Evolutionary conservation across 23 tunicate species (phyloP).

Genomic region (Trididemnum clinides): DNA sequence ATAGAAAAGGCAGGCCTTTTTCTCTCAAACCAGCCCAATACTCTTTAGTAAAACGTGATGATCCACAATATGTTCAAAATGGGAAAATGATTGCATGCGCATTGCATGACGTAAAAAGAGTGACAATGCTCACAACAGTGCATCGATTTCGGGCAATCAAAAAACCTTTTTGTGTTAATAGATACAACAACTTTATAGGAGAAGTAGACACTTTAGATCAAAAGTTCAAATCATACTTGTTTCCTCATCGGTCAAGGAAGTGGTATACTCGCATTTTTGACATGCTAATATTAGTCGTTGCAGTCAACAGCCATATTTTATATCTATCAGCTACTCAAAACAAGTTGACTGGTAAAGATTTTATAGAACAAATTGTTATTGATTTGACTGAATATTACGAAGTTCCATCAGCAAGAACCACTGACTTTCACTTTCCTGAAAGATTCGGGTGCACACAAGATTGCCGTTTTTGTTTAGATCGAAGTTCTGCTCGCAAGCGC

Average conservation of each 20-base stretch:
- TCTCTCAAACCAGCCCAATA: slow-evolving; percentile 9
- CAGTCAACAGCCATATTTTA: slow-evolving; percentile 26
- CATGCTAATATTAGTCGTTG: slow-evolving; percentile 24
- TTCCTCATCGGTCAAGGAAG: slow-evolving; percentile 35
- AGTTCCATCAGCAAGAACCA: slow-evolving; percentile 33
- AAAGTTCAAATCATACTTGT: slow-evolving; percentile 22
- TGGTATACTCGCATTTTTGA: slow-evolving; percentile 37
- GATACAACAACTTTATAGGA: slow-evolving; percentile 26
- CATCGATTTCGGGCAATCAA: slow-evolving; percentile 6
- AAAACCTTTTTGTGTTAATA: slow-evolving; percentile 28
- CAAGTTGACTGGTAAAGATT: neutral
- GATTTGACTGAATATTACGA: slow-evolving; percentile 15
- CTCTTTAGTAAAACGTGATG: slow-evolving; percentile 32
- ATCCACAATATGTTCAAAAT: neutral
- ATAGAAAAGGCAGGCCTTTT: slow-evolving; percentile 30
- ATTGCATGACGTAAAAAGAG: slow-evolving; percentile 34
- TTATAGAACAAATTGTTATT: slow-evolving; percentile 16
- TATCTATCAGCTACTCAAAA: slow-evolving; percentile 6
- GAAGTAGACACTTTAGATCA: slow-evolving; percentile 18
- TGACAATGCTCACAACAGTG: slow-evolving; percentile 25
- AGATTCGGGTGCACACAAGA: slow-evolving; percentile 26
- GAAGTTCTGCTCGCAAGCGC: slow-evolving; percentile 14
- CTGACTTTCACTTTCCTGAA: slow-evolving; percentile 27
- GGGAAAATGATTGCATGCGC: slow-evolving; percentile 27
- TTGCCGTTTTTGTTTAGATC: slow-evolving; percentile 35